Evolutionary conservation across 2,113 vertebrate genomes (phyloP).

Genomic region (Oceanodroma tethys): DNA sequence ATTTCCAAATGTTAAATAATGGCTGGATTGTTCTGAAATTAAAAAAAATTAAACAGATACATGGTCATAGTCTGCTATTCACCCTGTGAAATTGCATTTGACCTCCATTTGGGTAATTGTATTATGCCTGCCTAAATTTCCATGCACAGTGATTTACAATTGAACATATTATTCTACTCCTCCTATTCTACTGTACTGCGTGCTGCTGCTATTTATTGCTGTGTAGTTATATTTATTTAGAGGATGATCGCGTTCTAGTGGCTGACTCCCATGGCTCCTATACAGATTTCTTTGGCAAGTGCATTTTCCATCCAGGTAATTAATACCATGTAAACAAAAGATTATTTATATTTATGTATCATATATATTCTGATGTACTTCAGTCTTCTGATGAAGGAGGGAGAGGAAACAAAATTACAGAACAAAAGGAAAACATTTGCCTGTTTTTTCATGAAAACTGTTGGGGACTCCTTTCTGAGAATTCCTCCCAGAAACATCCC

Average conservation of each 20-base stretch:
- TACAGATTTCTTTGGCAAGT: background rate
- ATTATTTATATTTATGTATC: background rate
- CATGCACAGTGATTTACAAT: slow-evolving; percentile 31
- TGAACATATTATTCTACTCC: slow-evolving; percentile 31
- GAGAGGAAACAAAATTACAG: background rate
- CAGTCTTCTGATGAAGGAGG: background rate
- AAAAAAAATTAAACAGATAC: slow-evolving; percentile 41
- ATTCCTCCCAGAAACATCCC: background rate
- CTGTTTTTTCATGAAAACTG: background rate
- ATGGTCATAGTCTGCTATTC: slow-evolving; percentile 40
- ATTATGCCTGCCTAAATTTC: slow-evolving; percentile 48
- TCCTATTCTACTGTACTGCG: background rate
- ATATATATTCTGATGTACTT: background rate
- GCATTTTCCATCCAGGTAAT: background rate
- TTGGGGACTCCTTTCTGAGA: background rate
- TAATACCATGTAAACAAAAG: background rate
- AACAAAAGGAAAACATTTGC: background rate
- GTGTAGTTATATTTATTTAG: background rate
- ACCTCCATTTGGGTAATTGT: slow-evolving; percentile 41
- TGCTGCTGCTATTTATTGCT: slow-evolving; percentile 17
- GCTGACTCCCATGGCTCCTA: background rate
- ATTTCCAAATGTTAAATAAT: slow-evolving; percentile 45
- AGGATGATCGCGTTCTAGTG: background rate
- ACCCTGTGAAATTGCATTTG: slow-evolving; percentile 64
- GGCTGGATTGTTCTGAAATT: slow-evolving; percentile 14